These are phyloP conservation scores for Drosophila sucinea DNA, from an alignment of 1,140 invertebrate genomes.

Conservation along the genomic window DNA sequence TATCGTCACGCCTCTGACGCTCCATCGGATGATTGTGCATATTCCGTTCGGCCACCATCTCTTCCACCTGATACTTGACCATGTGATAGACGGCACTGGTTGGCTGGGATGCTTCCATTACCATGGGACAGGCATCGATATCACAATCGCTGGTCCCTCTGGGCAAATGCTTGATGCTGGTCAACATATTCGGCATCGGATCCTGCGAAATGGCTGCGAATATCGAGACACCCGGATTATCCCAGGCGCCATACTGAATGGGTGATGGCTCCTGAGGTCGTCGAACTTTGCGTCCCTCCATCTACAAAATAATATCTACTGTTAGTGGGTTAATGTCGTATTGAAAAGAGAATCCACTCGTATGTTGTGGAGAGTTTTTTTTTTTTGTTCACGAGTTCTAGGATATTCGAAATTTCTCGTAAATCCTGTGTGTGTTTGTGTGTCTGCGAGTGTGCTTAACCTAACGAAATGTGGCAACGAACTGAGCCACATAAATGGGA, in stretches of 20 bases:
- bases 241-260: slow-evolving; percentile 49
- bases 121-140: slow-evolving; percentile 36
- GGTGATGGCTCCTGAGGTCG: slow-evolving; percentile 16
- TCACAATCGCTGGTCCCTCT: slow-evolving; percentile 20
- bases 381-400: neutral
- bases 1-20: slow-evolving; percentile 29
- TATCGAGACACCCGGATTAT: slow-evolving; percentile 50
- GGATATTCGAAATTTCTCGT: neutral
- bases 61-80: slow-evolving; percentile 56
- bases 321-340: too few relatives aligned
- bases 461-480: neutral
- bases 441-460: neutral
- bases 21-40: slow-evolving; percentile 32
- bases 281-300: neutral
- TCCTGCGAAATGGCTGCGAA: slow-evolving; percentile 58
- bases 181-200: slow-evolving; percentile 51
- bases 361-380: neutral
- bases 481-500: neutral
- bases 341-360: too few relatives aligned
- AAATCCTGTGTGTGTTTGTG: slow-evolving; percentile 5
- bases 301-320: too few relatives aligned
- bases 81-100: slow-evolving; percentile 30
- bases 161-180: slow-evolving; percentile 30
- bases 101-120: slow-evolving; percentile 6
- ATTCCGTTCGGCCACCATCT: slow-evolving; percentile 54